Evolutionary conservation across 2,888 invertebrate species (phyloP).

Genomic region (Pandemis cinnamomeana): DNA sequence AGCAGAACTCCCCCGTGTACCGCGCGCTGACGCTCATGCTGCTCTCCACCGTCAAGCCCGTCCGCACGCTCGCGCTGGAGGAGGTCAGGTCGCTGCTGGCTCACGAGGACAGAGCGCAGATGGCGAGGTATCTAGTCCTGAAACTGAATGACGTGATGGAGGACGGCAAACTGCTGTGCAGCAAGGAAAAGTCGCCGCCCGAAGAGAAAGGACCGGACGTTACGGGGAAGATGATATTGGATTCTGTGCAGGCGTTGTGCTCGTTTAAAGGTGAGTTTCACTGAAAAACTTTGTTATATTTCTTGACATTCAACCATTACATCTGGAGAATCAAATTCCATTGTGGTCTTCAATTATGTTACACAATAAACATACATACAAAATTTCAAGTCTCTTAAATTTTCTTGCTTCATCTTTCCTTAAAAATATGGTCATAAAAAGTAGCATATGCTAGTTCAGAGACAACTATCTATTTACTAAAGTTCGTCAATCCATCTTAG

Average conservation of each 20-base stretch:
- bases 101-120: conserved; percentile 84
- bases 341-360: too few relatives aligned
- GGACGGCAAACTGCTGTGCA: conserved; percentile 79
- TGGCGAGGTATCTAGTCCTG: conserved; percentile 86
- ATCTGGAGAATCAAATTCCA: too few relatives aligned
- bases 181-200: conserved; percentile 68
- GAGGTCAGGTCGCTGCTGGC: conserved; percentile 86
- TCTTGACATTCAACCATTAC: too few relatives aligned
- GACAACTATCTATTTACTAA: too few relatives aligned
- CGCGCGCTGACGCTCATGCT: conserved; percentile 89
- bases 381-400: too few relatives aligned
- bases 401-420: too few relatives aligned
- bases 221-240: conserved; percentile 83
- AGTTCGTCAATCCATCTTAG: too few relatives aligned
- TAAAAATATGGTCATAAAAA: too few relatives aligned
- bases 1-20: conserved; percentile 87
- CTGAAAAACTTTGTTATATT: not conserved
- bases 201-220: conserved; percentile 75
- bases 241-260: conserved; percentile 82
- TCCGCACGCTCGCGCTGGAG: conserved; percentile 86
- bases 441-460: too few relatives aligned
- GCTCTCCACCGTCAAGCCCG: conserved; percentile 85
- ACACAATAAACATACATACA: too few relatives aligned
- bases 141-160: conserved; percentile 88
- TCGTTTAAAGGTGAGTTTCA: conserved; percentile 72